These are phyloP conservation scores for Acanthoscelides obtectus DNA, from an alignment of 2,888 invertebrate species.

Conservation along the genomic window DNA sequence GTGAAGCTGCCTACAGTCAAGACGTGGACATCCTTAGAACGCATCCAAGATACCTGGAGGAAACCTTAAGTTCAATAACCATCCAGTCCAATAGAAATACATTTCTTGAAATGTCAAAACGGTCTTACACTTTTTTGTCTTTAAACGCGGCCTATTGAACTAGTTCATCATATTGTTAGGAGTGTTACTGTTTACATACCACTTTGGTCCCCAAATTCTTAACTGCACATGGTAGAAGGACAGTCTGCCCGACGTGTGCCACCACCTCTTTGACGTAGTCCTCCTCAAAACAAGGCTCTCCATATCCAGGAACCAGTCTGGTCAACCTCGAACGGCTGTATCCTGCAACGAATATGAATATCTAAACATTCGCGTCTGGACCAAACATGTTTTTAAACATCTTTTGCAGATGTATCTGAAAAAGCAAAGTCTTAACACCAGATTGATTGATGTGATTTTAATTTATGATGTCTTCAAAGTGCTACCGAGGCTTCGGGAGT, in stretches of 20 bases:
- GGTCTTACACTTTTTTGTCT: too few relatives aligned
- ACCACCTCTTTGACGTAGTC: slow-evolving; percentile 36
- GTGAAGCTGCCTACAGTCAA: slow-evolving; percentile 60
- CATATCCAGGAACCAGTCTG: neutral
- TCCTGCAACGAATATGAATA: slow-evolving; percentile 10
- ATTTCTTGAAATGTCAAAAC: too few relatives aligned
- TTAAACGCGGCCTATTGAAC: too few relatives aligned
- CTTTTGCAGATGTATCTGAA: too few relatives aligned
- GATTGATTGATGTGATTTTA: too few relatives aligned
- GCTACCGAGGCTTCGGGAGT: too few relatives aligned
- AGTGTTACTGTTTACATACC: slow-evolving; percentile 36
- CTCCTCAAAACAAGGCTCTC: slow-evolving; percentile 33
- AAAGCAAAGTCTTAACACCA: too few relatives aligned
- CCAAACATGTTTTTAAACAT: too few relatives aligned
- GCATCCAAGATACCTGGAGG: slow-evolving; percentile 70
- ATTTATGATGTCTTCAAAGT: too few relatives aligned
- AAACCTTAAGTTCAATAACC: slow-evolving; percentile 12
- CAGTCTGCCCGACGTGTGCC: slow-evolving; percentile 42
- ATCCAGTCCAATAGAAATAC: too few relatives aligned
- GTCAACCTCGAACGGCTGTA: slow-evolving; percentile 2
- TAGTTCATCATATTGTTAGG: too few relatives aligned
- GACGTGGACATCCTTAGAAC: slow-evolving; percentile 65
- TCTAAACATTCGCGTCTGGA: neutral
- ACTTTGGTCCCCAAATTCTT: slow-evolving; percentile 44
- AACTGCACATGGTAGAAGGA: slow-evolving; percentile 45